phyloP scores from a whole-genome alignment of 2,113 vertebrate species.

The Pollachius pollachius region DNA sequence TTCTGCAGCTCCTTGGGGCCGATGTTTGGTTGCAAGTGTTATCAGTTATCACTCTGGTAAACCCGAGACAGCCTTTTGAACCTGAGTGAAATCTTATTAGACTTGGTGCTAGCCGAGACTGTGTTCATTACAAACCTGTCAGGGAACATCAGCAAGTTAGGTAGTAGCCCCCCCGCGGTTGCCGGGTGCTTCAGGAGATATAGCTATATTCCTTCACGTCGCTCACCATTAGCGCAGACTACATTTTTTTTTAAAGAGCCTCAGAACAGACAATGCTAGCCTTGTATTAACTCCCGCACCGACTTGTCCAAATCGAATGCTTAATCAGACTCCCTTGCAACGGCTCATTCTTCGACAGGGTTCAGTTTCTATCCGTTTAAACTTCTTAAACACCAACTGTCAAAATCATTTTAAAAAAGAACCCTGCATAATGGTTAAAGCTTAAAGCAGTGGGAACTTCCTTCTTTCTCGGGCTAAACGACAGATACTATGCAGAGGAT shows the following conservation, averaged over 20 bases:
- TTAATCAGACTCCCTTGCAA: too few relatives aligned
- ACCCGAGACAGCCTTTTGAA: constrained; percentile 33
- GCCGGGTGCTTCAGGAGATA: neutral
- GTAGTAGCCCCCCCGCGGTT: neutral
- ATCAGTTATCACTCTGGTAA: constrained; percentile 22
- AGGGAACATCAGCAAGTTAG: constrained; percentile 6
- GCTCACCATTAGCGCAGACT: too few relatives aligned
- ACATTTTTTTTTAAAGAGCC: neutral
- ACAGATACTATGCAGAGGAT: too few relatives aligned
- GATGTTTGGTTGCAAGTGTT: constrained; percentile 23
- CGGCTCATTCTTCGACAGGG: too few relatives aligned
- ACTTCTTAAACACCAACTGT: too few relatives aligned
- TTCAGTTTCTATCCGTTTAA: too few relatives aligned
- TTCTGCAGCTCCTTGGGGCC: constrained; percentile 42
- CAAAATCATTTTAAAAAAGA: too few relatives aligned
- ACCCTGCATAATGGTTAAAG: too few relatives aligned
- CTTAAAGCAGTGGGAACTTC: too few relatives aligned
- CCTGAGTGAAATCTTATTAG: constrained; percentile 48
- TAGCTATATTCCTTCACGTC: neutral
- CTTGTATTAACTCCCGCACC: neutral
- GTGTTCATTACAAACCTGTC: constrained; percentile 21
- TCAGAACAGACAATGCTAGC: neutral
- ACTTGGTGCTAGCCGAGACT: constrained; percentile 40
- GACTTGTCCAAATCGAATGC: neutral
- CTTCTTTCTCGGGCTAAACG: too few relatives aligned